Base-by-base conservation (phyloP, 2,113 vertebrate species). In the Oncorhynchus clarkii region DNA sequence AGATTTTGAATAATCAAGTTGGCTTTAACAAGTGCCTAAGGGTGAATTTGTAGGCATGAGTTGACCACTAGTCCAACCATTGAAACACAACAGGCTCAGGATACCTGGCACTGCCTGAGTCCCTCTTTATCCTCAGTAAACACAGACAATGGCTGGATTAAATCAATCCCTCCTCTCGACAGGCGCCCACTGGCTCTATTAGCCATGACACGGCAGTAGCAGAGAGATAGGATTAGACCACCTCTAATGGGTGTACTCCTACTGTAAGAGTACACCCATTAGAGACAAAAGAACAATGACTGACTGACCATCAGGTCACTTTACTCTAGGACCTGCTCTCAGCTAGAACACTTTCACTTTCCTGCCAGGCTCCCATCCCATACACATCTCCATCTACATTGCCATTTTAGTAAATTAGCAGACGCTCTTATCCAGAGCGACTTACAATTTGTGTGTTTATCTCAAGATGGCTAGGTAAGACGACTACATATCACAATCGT, bases 141-240 rank as follows among this genome's bases (percentile, higher is more conserved):
- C 84, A 84, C 78, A 87, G 73, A 88, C 84, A 86, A 91, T 84
- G 81, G 77, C 14, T 73, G 80, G 88, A 89, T 91, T 90, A 92
- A 87, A 78, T 69, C 74, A 74, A 83, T 89, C 84, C 77, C 71
- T 79, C 78, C 80, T 80, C 75, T 83, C 70, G 81, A 79, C 71
- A 79, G 77, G 74, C 77, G 39, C 39, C 39, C 74, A 79, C 39
- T 78, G 77, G 77, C 77, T 89, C 80, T 84, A 89, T 90, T 89
- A 86, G 80, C 88, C 78, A 72, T 85, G 83, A 82, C 85, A 81
- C 78, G 83, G 78, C 71, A 80, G 75, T 76, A 85, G 86, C 80
- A 79, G 78, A 74, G 81, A 80, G 80, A 82, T 85, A 75, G 87
- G 88, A 90, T 90, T 88, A 89, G 84, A 74, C 82, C 80, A 86